phyloP scores from a whole-genome alignment of 2,888 invertebrate genomes.

The Himalopsyche tibetana region DNA sequence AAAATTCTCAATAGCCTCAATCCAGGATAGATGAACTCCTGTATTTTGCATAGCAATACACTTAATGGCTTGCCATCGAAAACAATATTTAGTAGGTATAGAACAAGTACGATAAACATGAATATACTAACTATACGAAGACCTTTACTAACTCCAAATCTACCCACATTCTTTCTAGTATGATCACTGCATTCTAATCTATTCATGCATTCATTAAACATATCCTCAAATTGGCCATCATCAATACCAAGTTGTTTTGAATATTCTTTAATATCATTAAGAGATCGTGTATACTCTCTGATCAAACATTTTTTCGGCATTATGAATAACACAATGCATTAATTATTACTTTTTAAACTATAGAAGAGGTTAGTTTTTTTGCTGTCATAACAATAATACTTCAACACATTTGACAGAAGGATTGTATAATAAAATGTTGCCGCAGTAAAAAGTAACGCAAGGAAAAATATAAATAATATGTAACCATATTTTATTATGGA shows the following conservation, averaged over 20 bases:
- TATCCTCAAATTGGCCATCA: slow-evolving; percentile 79
- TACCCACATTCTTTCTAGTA: neutral
- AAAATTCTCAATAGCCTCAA: slow-evolving; percentile 84
- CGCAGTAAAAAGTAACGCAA: neutral
- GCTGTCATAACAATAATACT: slow-evolving; percentile 4
- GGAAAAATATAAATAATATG: too few species aligned
- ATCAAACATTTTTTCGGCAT: slow-evolving; percentile 55
- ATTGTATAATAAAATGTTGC: neutral
- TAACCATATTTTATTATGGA: too few species aligned
- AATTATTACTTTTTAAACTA: neutral
- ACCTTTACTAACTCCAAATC: neutral
- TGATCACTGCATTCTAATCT: slow-evolving; percentile 67
- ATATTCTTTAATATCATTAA: slow-evolving; percentile 48
- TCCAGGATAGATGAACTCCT: slow-evolving; percentile 89
- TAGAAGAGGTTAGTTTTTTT: neutral
- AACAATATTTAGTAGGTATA: slow-evolving; percentile 54
- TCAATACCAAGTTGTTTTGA: slow-evolving; percentile 75
- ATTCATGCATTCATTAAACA: slow-evolving; percentile 78
- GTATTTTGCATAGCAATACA: slow-evolving; percentile 83
- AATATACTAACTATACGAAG: slow-evolving; percentile 33
- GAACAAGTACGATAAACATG: slow-evolving; percentile 23
- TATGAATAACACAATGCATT: neutral
- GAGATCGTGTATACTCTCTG: slow-evolving; percentile 50
- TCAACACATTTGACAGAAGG: neutral
- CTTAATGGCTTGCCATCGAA: slow-evolving; percentile 72